Evolutionary conservation across 2,113 vertebrate genomes (phyloP).

Genomic region (Elanus axillaris): DNA sequence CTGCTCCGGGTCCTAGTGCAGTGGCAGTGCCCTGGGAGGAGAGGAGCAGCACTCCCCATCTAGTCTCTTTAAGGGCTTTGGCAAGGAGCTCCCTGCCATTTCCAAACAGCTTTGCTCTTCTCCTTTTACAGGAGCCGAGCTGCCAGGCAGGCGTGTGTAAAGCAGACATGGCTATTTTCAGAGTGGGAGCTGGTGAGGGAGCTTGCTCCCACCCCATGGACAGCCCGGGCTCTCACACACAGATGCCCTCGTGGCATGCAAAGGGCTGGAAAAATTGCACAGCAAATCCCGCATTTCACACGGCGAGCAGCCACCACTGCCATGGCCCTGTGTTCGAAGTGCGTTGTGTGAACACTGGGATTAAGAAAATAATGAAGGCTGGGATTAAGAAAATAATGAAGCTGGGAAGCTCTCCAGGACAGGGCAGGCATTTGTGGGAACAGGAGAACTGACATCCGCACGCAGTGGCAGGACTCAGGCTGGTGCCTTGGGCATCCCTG

Average conservation of each 20-base stretch:
- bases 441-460: accelerated
- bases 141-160: not conserved
- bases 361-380: not conserved
- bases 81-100: not conserved
- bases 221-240: not conserved
- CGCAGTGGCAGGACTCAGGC: accelerated
- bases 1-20: not conserved
- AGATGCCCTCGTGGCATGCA: not conserved
- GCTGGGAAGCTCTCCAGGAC: not conserved
- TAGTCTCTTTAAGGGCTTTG: not conserved
- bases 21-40: too few relatives aligned
- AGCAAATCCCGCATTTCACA: not conserved
- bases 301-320: accelerated
- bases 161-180: not conserved
- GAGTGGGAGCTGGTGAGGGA: not conserved
- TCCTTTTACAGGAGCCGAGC: conserved; percentile 36
- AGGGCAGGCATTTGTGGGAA: not conserved
- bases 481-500: accelerated
- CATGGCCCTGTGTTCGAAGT: not conserved
- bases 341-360: not conserved
- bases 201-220: not conserved
- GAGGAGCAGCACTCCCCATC: not conserved
- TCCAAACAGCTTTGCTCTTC: not conserved
- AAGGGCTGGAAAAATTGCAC: not conserved
- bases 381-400: not conserved